Evolutionary conservation across 2,113 vertebrate genomes (phyloP), one percentile per base, ranked within the genome.

Genomic region (Gopherus evgoodei): DNA sequence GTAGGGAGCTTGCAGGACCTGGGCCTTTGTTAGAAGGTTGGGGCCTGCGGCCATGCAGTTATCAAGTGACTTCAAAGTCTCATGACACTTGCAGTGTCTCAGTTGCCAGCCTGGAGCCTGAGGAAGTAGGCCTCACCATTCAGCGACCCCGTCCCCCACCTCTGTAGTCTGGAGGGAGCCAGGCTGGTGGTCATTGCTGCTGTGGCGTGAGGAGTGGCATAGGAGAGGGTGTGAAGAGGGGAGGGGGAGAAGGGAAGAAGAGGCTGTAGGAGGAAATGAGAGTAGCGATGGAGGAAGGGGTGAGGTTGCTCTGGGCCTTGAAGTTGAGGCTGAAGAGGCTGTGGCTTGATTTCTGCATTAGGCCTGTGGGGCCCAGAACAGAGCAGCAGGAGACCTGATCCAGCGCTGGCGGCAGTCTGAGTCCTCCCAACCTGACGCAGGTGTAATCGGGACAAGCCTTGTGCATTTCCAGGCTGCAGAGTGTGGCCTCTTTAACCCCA

Each of bases 381-480:
- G 80, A 27, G 24, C 81, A 65, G 56, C 83, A 86, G 83, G 52
- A 76, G 25, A 19, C 38, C 52, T 22, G 38, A 29, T n/a, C 78
- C 69, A 8, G 0, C 0, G 89, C 59, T 49, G n/a, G 47, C 65
- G 13, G 57, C 54, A 50, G 75, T 87, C 25, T n/a, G 31, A 38
- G 22, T 53, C 52, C n/a, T 81, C 6, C 81, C 62, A 42, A 47
- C 81, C 44, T 75, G 52, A 59, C 75, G 38, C 47, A 84, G 57
- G 52, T 88, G 79, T 65, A 59, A 86, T 90, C 29, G 1, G 2
- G 81, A 47, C 65, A 76, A 62, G 13, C 53, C 80, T 90, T 78
- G n/a, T 84, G 76, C 54, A 52, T 87, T 92, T 95, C 79, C 62
- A 87, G 81, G 88, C 42, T 83, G 91, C 93, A 85, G 85, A 87